Conservation (phyloP, 2,113 vertebrate genomes). For the Callopanchax toddi region DNA sequence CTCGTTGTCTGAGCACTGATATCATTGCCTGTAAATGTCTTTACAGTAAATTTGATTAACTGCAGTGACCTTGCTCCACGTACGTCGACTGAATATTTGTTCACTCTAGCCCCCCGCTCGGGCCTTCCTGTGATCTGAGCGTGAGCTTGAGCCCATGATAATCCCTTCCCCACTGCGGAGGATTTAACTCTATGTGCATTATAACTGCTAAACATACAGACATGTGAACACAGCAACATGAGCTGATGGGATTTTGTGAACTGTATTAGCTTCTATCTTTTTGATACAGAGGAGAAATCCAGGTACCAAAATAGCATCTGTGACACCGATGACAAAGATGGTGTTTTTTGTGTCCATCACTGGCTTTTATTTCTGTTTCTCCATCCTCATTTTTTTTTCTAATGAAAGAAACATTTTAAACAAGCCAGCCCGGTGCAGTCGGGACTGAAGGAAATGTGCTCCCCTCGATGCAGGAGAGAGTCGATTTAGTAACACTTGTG, state of each 20-base stretch:
- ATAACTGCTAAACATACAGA: conserved; percentile 39
- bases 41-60: conserved; percentile 29
- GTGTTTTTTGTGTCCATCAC: neutral
- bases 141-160: conserved; percentile 43
- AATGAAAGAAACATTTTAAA: conserved; percentile 21
- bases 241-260: conserved; percentile 27
- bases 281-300: conserved; percentile 13
- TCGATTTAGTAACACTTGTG: conserved; percentile 55
- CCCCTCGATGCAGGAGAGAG: conserved; percentile 23
- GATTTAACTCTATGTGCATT: conserved; percentile 33
- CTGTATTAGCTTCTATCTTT: conserved; percentile 24
- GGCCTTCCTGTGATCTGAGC: conserved; percentile 42
- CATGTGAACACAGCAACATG: conserved; percentile 46
- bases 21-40: neutral
- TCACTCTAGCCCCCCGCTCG: conserved; percentile 15
- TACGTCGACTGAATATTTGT: conserved; percentile 44
- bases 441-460: conserved; percentile 26
- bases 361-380: neutral
- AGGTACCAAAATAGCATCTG: conserved; percentile 38
- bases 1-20: neutral
- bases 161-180: conserved; percentile 47
- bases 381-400: neutral
- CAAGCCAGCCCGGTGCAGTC: neutral
- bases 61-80: conserved; percentile 26
- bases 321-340: conserved; percentile 20